Evolutionary conservation across 2,888 invertebrate species (phyloP), one percentile per base, ranked within the genome.

Genomic region (Corbicula japonica): DNA sequence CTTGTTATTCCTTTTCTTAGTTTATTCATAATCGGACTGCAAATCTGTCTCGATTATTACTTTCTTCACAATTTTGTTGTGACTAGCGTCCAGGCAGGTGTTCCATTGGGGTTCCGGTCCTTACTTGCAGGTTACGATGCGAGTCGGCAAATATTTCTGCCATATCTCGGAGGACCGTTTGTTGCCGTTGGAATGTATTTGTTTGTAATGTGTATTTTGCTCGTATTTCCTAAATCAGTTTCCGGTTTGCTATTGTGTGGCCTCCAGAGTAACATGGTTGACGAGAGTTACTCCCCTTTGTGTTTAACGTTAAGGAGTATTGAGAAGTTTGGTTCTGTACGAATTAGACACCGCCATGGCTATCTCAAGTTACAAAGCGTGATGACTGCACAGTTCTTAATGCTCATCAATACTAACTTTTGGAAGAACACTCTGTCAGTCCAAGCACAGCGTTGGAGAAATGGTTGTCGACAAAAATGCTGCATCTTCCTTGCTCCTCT

Each of bases 331-430:
- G 82, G 85, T n/a, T 68, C 80, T 1, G 60, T 77, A 18, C 52
- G 66, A 23, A 73, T 75, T 44, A 4, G 52, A 21, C 23, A 34
- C 8, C 35, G 21, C 8, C 26, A 68, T 15, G 79, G 79, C 12
- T 84, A 75, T 46, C 50, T 44, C 2, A 62, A 54, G 28, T 66
- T 84, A 28, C 76, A 72, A 52, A 72, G 56, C 15, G 46, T 72
- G 0, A 50, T 80, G 38, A 30, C 71, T 3, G 75, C 72, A 3
- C 61, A 80, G 30, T 73, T 82, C 56, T 76, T 74, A 38, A 80
- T 77, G 70, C 48, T 85, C 12, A 44, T 85, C 5, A 85, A 85
- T 63, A 48, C 52, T 0, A 63, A 62, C 26, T 85, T 85, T 48
- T 83, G 82, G 82, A 66, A 61, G 61, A 63, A 68, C 58, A 48